These are phyloP conservation scores for Aplodontia rufa DNA, from an alignment of 2,113 vertebrate genomes.

Conservation along the genomic window DNA sequence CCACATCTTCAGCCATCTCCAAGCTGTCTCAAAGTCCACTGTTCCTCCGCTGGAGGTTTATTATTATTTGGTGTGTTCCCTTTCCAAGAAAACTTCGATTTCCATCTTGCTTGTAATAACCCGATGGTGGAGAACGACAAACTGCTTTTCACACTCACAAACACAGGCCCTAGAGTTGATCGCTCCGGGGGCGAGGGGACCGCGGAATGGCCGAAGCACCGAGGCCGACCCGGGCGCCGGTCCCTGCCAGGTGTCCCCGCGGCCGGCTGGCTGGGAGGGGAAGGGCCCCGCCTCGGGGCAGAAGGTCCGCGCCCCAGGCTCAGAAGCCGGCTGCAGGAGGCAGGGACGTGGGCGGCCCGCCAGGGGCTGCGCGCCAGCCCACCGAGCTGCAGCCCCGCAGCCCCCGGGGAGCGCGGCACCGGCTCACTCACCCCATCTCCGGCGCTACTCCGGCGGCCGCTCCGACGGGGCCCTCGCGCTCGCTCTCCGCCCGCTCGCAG, in stretches of 20 bases:
- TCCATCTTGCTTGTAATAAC: not conserved
- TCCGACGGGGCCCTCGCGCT: slow-evolving; percentile 69
- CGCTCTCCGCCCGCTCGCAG: slow-evolving; percentile 67
- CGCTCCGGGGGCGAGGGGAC: not conserved
- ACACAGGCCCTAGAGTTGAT: slow-evolving; percentile 60
- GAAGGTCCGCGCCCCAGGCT: slow-evolving; percentile 1
- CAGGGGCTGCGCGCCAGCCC: not conserved
- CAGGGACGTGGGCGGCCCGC: not conserved
- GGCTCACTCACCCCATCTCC: slow-evolving; percentile 85
- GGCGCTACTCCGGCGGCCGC: slow-evolving; percentile 85
- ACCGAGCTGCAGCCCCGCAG: not conserved
- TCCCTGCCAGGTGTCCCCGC: not conserved
- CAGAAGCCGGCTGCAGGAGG: not conserved
- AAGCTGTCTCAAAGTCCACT: not conserved
- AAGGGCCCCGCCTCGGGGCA: not conserved
- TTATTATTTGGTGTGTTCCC: not conserved
- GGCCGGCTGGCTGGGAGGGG: not conserved
- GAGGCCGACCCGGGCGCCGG: not conserved
- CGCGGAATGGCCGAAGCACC: not conserved
- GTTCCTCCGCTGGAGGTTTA: not conserved
- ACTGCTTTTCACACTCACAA: not conserved
- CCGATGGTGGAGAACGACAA: not conserved
- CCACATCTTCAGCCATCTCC: not conserved
- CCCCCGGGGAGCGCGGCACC: not conserved
- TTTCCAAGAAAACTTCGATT: slow-evolving; percentile 71